Evolutionary conservation across 1,140 invertebrate species (phyloP).

Genomic region (Heliconius hewitsoni): DNA sequence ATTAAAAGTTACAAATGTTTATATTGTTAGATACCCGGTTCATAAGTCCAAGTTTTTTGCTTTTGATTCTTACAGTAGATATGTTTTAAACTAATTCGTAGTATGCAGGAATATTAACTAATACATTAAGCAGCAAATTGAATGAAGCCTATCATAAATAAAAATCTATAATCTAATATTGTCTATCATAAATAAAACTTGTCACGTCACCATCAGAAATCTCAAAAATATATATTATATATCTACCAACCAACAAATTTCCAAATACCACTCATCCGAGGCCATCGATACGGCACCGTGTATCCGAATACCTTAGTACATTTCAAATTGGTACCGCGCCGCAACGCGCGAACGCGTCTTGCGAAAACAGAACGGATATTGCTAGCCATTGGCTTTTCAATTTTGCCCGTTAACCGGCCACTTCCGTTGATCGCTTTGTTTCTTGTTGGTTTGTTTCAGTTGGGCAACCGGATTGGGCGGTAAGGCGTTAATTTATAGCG

Average conservation of each 20-base stretch:
- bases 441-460: slow-evolving; percentile 41
- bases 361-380: slow-evolving; percentile 79
- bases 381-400: slow-evolving; percentile 74
- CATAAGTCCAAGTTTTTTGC: too few species aligned
- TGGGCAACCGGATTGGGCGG: slow-evolving; percentile 55
- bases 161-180: too few species aligned
- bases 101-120: too few species aligned
- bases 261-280: slow-evolving; percentile 23
- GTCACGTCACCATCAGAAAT: too few species aligned
- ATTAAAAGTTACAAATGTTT: too few species aligned
- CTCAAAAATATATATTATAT: too few species aligned
- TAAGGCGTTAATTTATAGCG: slow-evolving; percentile 50
- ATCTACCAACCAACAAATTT: background rate
- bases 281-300: slow-evolving; percentile 43
- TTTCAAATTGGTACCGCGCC: slow-evolving; percentile 57
- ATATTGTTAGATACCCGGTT: too few species aligned
- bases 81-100: too few species aligned
- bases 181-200: too few species aligned
- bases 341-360: slow-evolving; percentile 69
- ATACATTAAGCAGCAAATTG: too few species aligned
- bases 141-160: too few species aligned
- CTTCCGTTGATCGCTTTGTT: slow-evolving; percentile 66
- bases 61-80: too few species aligned
- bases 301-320: slow-evolving; percentile 47
- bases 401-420: slow-evolving; percentile 74